Evolutionary conservation across 2,888 invertebrate species (phyloP), one percentile per base, ranked within the genome.

Genomic region (Acronicta leporina): DNA sequence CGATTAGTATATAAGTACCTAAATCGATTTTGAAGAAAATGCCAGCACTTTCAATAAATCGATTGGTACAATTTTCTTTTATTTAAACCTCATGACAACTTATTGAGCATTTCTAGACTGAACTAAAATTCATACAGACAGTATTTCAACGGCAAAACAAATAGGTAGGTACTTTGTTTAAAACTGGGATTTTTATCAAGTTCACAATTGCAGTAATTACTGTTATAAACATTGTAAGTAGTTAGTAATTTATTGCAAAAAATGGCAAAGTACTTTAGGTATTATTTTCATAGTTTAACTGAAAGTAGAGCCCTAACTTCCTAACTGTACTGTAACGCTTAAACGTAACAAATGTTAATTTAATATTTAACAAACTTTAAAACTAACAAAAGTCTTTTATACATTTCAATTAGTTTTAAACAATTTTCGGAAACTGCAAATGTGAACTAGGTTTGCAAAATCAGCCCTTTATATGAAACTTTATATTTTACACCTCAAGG

Each of bases 281-380:
- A 67, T 47, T 67, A 40, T 42, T 14, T 41, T 38, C 5, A 38
- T 38, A 38, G 27, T 48, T 40, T 45, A 54, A 53, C 20, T 40
- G 46, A 33, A 33, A 49, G 45, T 33, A 42, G 45, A 50, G 16
- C 15, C 50, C 49, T 65, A 59, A 25, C n/a, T 47, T 35, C 43
- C 55, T 68, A 59, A 63, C 64, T 68, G 70, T 68, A 68, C 68
- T 69, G 69, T 58, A 59, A 58, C 35, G 11, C 48, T 53, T 63
- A 62, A 38, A 51, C 3, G 41, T 62, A 53, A 68, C 43, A 66
- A 40, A 20, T 38, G 15, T 53, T 49, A 65, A 60, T 33, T 51
- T 43, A 42, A 35, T 43, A 42, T 33, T 35, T 16, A 20, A 40
- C 38, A 49, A 25, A 38, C 14, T 40, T 40, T 49, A 38, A 49